Conservation (phyloP, 2,888 invertebrate genomes). For the Aplocera efformata region DNA sequence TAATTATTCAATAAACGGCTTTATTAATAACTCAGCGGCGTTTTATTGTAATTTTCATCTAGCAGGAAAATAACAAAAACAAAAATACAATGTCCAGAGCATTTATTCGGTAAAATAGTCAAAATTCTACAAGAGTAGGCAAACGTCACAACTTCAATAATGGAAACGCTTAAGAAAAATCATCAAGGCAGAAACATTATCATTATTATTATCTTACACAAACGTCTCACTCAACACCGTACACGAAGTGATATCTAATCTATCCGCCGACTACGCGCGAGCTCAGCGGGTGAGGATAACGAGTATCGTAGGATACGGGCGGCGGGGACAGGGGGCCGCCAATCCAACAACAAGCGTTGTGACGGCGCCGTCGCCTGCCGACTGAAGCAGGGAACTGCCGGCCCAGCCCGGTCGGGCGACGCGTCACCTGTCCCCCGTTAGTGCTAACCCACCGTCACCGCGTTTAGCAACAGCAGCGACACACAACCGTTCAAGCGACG, state of each 20-base stretch:
- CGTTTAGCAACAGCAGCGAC: slow-evolving; percentile 45
- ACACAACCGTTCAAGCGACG: slow-evolving; percentile 52
- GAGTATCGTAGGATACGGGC: slow-evolving; percentile 26
- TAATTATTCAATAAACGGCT: slow-evolving; percentile 69
- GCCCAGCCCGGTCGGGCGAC: slow-evolving; percentile 65
- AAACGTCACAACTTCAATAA: slow-evolving; percentile 76
- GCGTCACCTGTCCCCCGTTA: slow-evolving; percentile 58
- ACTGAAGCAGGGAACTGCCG: slow-evolving; percentile 78
- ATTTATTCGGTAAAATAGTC: slow-evolving; percentile 79
- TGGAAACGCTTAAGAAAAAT: slow-evolving; percentile 73
- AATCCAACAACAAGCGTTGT: slow-evolving; percentile 79
- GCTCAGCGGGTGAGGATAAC: slow-evolving; percentile 13
- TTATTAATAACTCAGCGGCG: slow-evolving; percentile 46
- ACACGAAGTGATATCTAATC: slow-evolving; percentile 25
- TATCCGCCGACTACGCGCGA: slow-evolving; percentile 24
- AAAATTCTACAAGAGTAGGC: slow-evolving; percentile 79
- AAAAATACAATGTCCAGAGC: slow-evolving; percentile 57
- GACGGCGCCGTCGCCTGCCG: slow-evolving; percentile 63
- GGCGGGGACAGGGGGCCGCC: slow-evolving; percentile 75
- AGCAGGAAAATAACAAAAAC: slow-evolving; percentile 20
- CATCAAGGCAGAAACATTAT: slow-evolving; percentile 72
- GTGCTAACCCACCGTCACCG: slow-evolving; percentile 45
- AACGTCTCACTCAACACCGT: slow-evolving; percentile 56
- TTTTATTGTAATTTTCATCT: slow-evolving; percentile 18
- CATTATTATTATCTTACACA: slow-evolving; percentile 59